Evolutionary conservation across 1,140 invertebrate species (phyloP).

Genomic region (Metopolophium dirhodum): DNA sequence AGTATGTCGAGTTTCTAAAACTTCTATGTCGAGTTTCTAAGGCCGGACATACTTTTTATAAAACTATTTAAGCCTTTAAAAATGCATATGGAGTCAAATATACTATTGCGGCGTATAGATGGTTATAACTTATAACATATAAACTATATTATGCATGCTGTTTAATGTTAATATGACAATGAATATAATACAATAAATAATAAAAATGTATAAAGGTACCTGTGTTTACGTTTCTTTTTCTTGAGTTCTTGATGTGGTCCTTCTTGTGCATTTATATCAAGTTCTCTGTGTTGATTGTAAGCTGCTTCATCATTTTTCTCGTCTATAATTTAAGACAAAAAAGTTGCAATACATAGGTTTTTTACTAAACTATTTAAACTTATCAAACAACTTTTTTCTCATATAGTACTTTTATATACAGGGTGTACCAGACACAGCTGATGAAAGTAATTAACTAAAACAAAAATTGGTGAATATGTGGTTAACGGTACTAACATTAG

Average conservation of each 20-base stretch:
- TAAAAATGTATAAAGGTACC: slow-evolving; percentile 15
- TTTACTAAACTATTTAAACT: not conserved
- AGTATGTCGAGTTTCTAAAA: not conserved
- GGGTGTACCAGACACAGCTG: too few relatives aligned
- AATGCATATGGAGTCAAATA: not conserved
- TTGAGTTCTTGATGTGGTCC: slow-evolving; percentile 49
- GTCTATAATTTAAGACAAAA: slow-evolving; percentile 29
- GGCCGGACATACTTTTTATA: not conserved
- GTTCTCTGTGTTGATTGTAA: slow-evolving; percentile 38
- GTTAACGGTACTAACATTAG: too few relatives aligned
- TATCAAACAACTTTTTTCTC: too few relatives aligned
- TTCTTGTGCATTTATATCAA: slow-evolving; percentile 29
- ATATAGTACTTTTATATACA: too few relatives aligned
- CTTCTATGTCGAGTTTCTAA: not conserved
- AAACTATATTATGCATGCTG: not conserved
- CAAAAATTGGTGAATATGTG: too few relatives aligned
- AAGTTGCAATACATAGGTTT: not conserved
- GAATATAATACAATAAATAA: not conserved
- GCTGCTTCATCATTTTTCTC: slow-evolving; percentile 41
- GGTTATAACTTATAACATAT: not conserved
- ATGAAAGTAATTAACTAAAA: too few relatives aligned
- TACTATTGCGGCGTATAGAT: not conserved
- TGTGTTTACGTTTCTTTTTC: slow-evolving; percentile 59
- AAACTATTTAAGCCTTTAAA: not conserved
- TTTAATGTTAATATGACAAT: not conserved